phyloP scores from a whole-genome alignment of 2,888 invertebrate genomes.

The Hypena proboscidalis region DNA sequence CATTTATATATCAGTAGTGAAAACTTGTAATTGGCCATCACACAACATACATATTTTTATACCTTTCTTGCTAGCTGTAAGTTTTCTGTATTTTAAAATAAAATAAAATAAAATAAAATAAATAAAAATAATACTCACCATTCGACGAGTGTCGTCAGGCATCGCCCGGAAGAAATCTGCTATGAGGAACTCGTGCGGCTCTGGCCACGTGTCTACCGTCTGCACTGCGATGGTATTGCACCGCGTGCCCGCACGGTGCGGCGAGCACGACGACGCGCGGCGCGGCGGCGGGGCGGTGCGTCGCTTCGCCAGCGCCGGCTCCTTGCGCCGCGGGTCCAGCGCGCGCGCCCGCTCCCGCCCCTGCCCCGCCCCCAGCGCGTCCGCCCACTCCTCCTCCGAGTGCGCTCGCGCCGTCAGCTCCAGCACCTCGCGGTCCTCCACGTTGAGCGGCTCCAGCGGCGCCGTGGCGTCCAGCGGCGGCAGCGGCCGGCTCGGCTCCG shows the following conservation, averaged over 20 bases:
- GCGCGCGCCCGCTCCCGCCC: constrained; percentile 31
- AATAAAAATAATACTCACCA: constrained; percentile 45
- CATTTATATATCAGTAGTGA: too few species aligned
- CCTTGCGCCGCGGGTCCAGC: constrained; percentile 34
- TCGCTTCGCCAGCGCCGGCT: constrained; percentile 25
- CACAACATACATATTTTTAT: too few species aligned
- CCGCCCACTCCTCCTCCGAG: constrained; percentile 41
- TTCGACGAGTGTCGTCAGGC: constrained; percentile 57
- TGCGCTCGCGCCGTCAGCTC: constrained; percentile 76
- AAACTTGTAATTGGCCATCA: too few species aligned
- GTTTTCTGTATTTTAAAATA: too few species aligned
- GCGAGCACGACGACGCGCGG: constrained; percentile 24
- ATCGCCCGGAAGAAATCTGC: constrained; percentile 86
- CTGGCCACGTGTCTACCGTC: constrained; percentile 89
- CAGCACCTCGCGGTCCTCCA: constrained; percentile 64
- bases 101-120: too few species aligned
- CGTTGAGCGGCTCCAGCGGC: constrained; percentile 50
- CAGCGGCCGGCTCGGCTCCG: constrained; percentile 56
- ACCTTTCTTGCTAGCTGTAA: too few species aligned
- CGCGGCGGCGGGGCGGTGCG: constrained; percentile 26
- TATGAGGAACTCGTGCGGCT: constrained; percentile 91
- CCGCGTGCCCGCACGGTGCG: constrained; percentile 41
- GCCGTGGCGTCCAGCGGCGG: constrained; percentile 42
- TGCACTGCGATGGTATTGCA: constrained; percentile 73
- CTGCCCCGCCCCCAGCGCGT: constrained; percentile 24